phyloP scores from a whole-genome alignment of 2,888 invertebrate species.

The Matsumyia berberina region DNA sequence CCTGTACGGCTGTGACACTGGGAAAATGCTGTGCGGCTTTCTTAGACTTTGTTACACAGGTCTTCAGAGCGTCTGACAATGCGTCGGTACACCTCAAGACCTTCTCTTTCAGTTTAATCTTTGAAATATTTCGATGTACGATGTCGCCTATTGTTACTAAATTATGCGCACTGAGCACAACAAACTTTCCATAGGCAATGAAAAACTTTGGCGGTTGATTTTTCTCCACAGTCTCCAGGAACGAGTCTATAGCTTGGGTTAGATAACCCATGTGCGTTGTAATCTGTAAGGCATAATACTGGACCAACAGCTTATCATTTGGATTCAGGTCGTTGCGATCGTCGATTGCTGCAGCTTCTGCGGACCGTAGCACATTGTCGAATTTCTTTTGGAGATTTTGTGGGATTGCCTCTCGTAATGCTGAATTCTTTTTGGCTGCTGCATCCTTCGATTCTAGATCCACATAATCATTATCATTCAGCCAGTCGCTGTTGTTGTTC shows the following conservation, averaged over 20 bases:
- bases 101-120: slow-evolving; percentile 89
- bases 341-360: slow-evolving; percentile 86
- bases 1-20: slow-evolving; percentile 94
- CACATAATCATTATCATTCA: slow-evolving; percentile 96
- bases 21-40: slow-evolving; percentile 96
- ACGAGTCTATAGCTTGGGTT: slow-evolving; percentile 95
- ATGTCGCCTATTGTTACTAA: slow-evolving; percentile 97
- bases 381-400: slow-evolving; percentile 89
- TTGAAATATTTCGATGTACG: slow-evolving; percentile 93
- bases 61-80: slow-evolving; percentile 91
- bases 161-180: slow-evolving; percentile 96
- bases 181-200: slow-evolving; percentile 96
- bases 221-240: slow-evolving; percentile 95
- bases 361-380: slow-evolving; percentile 90
- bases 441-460: slow-evolving; percentile 91
- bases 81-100: slow-evolving; percentile 91
- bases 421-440: slow-evolving; percentile 89
- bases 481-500: slow-evolving; percentile 86
- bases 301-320: slow-evolving; percentile 92
- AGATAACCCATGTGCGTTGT: slow-evolving; percentile 93
- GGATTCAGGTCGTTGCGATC: slow-evolving; percentile 85
- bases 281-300: slow-evolving; percentile 94
- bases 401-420: slow-evolving; percentile 89
- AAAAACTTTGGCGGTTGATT: slow-evolving; percentile 97
- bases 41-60: slow-evolving; percentile 94